These are phyloP conservation scores for Aselliscus stoliczkanus DNA, from an alignment of 2,797 vertebrate species.

Conservation along the genomic window DNA sequence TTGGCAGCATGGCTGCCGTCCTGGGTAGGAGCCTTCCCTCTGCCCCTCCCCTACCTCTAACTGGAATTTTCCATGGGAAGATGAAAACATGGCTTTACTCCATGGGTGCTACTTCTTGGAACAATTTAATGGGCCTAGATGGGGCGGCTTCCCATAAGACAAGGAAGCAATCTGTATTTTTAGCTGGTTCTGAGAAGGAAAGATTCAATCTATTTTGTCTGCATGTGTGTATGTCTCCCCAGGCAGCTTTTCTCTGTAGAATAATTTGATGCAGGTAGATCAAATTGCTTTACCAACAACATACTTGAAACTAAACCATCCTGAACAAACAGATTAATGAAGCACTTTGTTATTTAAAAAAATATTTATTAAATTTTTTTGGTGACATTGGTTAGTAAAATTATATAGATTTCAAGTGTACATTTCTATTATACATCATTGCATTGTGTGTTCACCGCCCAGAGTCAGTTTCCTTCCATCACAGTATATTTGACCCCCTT, in stretches of 20 bases:
- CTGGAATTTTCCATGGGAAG: background rate
- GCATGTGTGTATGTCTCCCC: background rate
- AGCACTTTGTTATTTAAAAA: background rate
- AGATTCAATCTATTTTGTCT: background rate
- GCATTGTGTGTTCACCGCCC: too few species aligned
- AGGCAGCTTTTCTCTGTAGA: slow-evolving; percentile 12
- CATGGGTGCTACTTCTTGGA: background rate
- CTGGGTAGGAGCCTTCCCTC: background rate
- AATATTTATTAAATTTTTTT: too few species aligned
- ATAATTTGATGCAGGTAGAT: background rate
- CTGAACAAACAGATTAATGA: background rate
- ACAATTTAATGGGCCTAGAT: background rate
- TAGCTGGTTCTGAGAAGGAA: background rate
- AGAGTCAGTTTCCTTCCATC: too few species aligned
- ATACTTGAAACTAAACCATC: slow-evolving; percentile 3
- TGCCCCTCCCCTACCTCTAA: background rate
- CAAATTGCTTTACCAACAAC: background rate
- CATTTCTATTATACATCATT: too few species aligned
- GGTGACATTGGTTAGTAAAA: too few species aligned
- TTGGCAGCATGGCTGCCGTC: background rate
- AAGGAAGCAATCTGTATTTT: background rate
- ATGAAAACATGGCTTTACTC: background rate
- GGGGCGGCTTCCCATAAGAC: background rate
- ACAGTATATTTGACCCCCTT: too few species aligned
- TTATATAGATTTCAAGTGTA: too few species aligned